Evolutionary conservation across 2,113 vertebrate species (phyloP).

Genomic region (Pimephales promelas): DNA sequence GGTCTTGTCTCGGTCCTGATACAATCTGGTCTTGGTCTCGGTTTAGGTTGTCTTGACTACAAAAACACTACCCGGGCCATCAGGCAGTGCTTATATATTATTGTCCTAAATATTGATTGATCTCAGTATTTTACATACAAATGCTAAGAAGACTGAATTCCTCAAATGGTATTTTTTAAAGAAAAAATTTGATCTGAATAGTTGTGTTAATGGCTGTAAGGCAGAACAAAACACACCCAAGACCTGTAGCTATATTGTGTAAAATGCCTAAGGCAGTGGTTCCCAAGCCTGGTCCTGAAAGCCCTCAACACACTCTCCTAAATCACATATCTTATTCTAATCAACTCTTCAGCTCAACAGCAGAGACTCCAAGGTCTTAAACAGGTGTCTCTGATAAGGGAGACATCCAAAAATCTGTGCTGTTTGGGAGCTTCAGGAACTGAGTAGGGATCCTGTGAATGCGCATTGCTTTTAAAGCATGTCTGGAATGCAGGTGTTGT

Average conservation of each 20-base stretch:
- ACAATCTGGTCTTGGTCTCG: too few relatives aligned
- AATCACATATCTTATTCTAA: background rate
- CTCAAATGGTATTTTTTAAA: background rate
- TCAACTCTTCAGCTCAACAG: background rate
- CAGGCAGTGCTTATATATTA: too few relatives aligned
- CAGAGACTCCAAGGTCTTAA: background rate
- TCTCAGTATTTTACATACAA: background rate
- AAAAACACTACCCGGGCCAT: too few relatives aligned
- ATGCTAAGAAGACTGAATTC: background rate
- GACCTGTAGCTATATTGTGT: background rate
- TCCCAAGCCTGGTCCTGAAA: background rate
- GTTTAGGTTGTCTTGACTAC: too few relatives aligned
- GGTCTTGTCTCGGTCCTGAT: too few relatives aligned
- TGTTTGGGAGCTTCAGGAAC: background rate
- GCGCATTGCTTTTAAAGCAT: background rate
- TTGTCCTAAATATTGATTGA: background rate
- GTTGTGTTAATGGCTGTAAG: background rate
- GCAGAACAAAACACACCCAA: background rate
- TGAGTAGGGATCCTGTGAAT: background rate
- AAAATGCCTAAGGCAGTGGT: background rate
- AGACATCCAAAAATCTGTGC: background rate
- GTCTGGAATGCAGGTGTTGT: conserved; percentile 34
- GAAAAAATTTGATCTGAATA: background rate
- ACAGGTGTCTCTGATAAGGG: background rate
- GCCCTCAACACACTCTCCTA: background rate